Conservation (phyloP, 2,888 invertebrate genomes). For the Drosophila mayaguana region DNA sequence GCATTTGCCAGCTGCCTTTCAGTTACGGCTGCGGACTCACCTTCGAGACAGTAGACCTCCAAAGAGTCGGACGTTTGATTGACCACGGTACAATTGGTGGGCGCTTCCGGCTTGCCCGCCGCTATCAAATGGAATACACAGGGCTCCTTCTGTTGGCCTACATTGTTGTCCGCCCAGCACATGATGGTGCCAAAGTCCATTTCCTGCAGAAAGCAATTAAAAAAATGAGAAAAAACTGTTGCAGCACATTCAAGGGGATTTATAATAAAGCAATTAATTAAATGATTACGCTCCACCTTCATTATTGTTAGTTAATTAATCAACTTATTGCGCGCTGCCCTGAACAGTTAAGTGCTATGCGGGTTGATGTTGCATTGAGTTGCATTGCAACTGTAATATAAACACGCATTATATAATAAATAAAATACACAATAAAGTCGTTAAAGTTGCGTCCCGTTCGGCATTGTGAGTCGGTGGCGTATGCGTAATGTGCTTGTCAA, state of each 20-base stretch:
- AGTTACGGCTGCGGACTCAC: constrained; percentile 70
- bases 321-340: constrained; percentile 14
- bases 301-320: constrained; percentile 16
- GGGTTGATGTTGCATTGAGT: constrained; percentile 17
- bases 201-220: constrained; percentile 85
- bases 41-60: constrained; percentile 90
- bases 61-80: constrained; percentile 92
- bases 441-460: constrained; percentile 36
- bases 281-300: constrained; percentile 4
- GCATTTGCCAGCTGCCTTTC: constrained; percentile 28
- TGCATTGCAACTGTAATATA: constrained; percentile 32
- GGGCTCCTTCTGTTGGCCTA: constrained; percentile 90
- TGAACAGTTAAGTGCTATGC: constrained; percentile 8
- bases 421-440: constrained; percentile 34
- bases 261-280: constrained; percentile 15
- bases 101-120: constrained; percentile 92
- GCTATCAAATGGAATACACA: constrained; percentile 92
- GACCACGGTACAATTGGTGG: constrained; percentile 91
- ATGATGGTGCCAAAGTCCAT: constrained; percentile 91
- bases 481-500: constrained; percentile 58
- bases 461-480: constrained; percentile 22
- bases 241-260: background rate
- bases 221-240: constrained; percentile 8
- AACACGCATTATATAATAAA: constrained; percentile 62
- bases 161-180: constrained; percentile 91